Evolutionary conservation across 2,888 invertebrate species (phyloP), one percentile per base, ranked within the genome.

Genomic region (Dusona sp.): DNA sequence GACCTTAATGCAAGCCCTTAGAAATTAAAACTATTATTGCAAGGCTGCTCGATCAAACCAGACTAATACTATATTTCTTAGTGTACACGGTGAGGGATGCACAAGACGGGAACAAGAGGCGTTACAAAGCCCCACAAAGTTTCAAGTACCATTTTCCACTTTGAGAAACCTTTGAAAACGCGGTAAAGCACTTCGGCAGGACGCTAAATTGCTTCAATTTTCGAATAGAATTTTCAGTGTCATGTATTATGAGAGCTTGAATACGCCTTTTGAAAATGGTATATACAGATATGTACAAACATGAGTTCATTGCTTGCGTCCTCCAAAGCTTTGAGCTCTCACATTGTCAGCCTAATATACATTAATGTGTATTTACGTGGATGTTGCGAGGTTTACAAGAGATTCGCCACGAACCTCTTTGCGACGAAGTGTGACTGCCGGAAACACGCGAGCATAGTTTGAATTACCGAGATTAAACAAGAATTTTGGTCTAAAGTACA

Each of bases 381-480:
- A 42, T 51, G 48, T 48, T 29, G n/a, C 22, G 7, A 36, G 3
- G 48, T 38, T 19, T 16, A 57, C 42, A 57, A 45, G 54, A 51
- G 16, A 57, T 72, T 57, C 54, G 38, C 36, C 6, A 25, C 29
- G 64, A 29, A 54, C 65, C 45, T 83, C 38, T 77, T 67, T 6
- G 65, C 73, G 67, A 36, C 16, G 19, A 19, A 8, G 22, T 65
- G 54, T 45, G 51, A 61, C 77, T 9, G 16, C n/a, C 75, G 29
- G 42, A 64, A 75, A 70, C 57, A 80, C 65, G 82, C 48, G 45
- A 79, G 61, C 72, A 57, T 80, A 75, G 81, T 86, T 88, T 74
- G 80, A 88, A 85, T 88, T 85, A 88, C 80, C 84, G 84, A 84
- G 85, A 88, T 88, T 84, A 87, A 87, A 88, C 84, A 80, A 87